Conservation (phyloP, 1,140 invertebrate species). For the Formica selysi region DNA sequence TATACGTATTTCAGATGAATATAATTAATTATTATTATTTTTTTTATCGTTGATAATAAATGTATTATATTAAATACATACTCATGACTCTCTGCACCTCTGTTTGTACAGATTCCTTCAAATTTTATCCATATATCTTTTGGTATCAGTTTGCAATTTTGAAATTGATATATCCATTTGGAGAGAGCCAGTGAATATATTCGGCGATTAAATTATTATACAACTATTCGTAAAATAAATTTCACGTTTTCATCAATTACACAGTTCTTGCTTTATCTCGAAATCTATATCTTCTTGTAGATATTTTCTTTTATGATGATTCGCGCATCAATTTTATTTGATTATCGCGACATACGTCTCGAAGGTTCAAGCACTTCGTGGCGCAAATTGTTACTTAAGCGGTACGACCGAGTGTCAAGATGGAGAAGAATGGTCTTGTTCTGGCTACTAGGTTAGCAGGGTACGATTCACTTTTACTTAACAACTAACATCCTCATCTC, state of each 20-base stretch:
- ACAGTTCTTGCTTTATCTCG: neutral
- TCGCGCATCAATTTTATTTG: conserved; percentile 49
- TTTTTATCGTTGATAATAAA: neutral
- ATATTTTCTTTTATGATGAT: neutral
- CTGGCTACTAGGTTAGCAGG: conserved; percentile 78
- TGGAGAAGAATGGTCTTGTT: conserved; percentile 68
- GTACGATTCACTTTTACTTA: conserved; percentile 82
- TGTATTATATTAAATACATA: conserved; percentile 2
- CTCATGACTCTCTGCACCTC: neutral
- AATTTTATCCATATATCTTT: neutral
- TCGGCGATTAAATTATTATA: too few species aligned
- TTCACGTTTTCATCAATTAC: neutral
- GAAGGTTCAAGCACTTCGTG: conserved; percentile 61
- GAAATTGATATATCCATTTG: neutral
- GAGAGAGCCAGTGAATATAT: neutral
- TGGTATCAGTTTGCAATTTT: neutral
- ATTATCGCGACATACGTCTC: conserved; percentile 55
- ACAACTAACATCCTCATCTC: conserved; percentile 83
- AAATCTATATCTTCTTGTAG: neutral
- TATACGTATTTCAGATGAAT: neutral
- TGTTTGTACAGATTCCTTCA: neutral
- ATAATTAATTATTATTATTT: neutral
- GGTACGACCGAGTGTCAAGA: conserved; percentile 67
- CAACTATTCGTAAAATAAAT: neutral
- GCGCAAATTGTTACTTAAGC: conserved; percentile 67